Base-by-base conservation (phyloP, 1,140 invertebrate species). In the Drosophila serrata region DNA sequence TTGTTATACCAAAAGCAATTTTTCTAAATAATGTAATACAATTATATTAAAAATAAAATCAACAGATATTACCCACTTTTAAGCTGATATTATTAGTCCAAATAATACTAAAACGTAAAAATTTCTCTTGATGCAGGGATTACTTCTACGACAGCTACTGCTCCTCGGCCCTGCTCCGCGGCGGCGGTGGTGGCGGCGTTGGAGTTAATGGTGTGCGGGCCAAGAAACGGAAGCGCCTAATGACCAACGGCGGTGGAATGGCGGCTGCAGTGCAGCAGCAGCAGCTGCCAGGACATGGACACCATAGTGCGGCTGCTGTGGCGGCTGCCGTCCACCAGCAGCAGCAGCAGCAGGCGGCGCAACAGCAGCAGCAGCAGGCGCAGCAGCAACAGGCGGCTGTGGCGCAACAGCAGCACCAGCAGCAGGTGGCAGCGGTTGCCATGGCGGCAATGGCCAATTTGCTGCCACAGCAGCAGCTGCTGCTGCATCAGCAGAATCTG, bases 191-290 rank as follows among this genome's bases (percentile, higher is more conserved):
- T 1, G 76, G 93, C 12, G 78, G 73, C 78, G 57, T 59, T 5
- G 51, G 49, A 8, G 49, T 53, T 15, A 92, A 92, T 43, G 92
- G 94, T 17, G 93, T 94, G 11, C 93, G 95, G 51, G 93, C 94
- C 55, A 93, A 95, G 75, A 95, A 95, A 82, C 93, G 95, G 58
- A 94, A 95, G 42, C 94, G 95, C 62, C 92, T 95, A 70, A 95
- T 95, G 94, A 94, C 93, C 93, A 94, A 49, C 60, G 74, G 86
- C 45, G 75, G 76, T 59, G 91, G 85, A 15, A 46, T 92, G 45
- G 86, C 70, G 42, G 82, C 79, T 4, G 85, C 82, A 42, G 82
- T 93, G 35, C 81, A 88, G 56, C 85, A 91, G 40, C 80, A 85
- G 29, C 79, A 86, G 22, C 73, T 75, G 27, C 85, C 90, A 81